Evolutionary conservation across 2,113 vertebrate species (phyloP).

Genomic region (Pterocles gutturalis): DNA sequence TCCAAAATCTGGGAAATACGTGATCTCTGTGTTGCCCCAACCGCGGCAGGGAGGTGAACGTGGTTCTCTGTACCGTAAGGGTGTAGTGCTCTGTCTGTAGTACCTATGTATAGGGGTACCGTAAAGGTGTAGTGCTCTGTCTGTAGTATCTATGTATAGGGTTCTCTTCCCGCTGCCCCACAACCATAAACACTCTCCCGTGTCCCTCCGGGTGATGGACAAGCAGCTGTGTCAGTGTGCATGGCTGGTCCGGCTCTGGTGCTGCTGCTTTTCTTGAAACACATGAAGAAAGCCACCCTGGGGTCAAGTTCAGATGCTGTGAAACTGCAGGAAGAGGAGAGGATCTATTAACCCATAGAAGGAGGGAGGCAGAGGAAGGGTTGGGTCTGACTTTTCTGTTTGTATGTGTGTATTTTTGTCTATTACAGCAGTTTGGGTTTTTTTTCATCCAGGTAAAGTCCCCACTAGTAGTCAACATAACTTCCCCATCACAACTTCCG

Average conservation of each 20-base stretch:
- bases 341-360: rapidly evolving
- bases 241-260: background rate
- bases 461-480: background rate
- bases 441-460: background rate
- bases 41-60: background rate
- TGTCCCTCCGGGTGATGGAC: background rate
- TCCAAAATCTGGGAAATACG: rapidly evolving
- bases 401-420: background rate
- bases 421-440: background rate
- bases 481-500: background rate
- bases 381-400: background rate
- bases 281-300: background rate
- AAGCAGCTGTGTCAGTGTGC: rapidly evolving
- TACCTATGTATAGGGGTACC: rapidly evolving
- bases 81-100: background rate
- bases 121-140: background rate
- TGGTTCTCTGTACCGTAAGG: rapidly evolving
- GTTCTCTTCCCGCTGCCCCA: rapidly evolving
- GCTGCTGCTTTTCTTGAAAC: background rate
- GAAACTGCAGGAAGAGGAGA: background rate
- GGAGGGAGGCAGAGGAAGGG: background rate
- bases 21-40: rapidly evolving
- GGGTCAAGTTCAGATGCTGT: background rate
- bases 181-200: no score
- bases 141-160: rapidly evolving